Evolutionary conservation across 2,888 invertebrate species (phyloP).

Genomic region (Steinernema carpocapsae): DNA sequence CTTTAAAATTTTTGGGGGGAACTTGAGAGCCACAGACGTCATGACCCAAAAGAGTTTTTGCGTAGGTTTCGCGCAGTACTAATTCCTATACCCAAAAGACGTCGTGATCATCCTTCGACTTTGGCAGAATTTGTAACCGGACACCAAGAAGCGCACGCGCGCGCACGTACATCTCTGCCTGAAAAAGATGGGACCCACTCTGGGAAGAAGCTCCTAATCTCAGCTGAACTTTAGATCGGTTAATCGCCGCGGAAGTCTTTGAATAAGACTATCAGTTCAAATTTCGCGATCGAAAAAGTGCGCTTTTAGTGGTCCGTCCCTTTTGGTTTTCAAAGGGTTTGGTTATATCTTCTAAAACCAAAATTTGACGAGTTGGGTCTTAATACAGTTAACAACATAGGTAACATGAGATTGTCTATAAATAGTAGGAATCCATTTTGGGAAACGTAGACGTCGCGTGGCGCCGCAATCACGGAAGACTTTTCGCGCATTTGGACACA

Average conservation of each 20-base stretch:
- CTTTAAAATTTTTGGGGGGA: neutral
- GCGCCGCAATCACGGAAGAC: constrained; percentile 10
- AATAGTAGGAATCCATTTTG: constrained; percentile 14
- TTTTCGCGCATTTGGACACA: constrained; percentile 14
- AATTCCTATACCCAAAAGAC: neutral
- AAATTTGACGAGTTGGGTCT: neutral
- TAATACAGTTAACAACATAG: no score
- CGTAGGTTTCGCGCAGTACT: neutral
- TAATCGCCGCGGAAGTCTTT: constrained; percentile 13
- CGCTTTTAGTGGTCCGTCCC: neutral
- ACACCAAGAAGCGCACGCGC: constrained; percentile 22
- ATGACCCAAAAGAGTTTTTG: neutral
- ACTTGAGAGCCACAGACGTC: neutral
- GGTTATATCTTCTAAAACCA: neutral
- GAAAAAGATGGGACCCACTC: neutral
- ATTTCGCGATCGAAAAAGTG: constrained; percentile 10
- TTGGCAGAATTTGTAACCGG: constrained; percentile 24
- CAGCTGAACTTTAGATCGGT: constrained; percentile 24
- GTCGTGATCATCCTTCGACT: neutral
- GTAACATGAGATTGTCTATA: neutral
- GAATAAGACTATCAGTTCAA: neutral
- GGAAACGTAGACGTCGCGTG: neutral
- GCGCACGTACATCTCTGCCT: neutral
- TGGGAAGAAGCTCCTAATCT: constrained; percentile 33
- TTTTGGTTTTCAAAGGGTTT: neutral